Conservation (phyloP, 2,888 invertebrate genomes). For the Drosophila vallismaia region DNA sequence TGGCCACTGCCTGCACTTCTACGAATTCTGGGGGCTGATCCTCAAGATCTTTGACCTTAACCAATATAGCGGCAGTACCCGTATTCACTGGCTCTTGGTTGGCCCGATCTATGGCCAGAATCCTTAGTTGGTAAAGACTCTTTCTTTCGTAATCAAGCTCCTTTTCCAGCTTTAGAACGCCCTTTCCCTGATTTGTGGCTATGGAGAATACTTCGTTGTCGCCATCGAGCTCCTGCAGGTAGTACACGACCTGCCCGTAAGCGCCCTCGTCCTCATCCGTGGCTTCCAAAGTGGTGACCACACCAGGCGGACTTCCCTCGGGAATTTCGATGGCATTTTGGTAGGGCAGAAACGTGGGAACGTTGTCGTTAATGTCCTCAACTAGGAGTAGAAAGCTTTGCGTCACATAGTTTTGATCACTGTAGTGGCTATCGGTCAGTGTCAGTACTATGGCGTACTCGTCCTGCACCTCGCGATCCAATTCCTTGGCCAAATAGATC, state of each 20-base stretch:
- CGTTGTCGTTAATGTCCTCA: conserved; percentile 96
- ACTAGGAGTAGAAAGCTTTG: conserved; percentile 94
- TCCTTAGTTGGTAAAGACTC: conserved; percentile 92
- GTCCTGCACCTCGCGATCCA: conserved; percentile 95
- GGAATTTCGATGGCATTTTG: conserved; percentile 91
- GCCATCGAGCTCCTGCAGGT: conserved; percentile 92
- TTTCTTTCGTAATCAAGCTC: conserved; percentile 94
- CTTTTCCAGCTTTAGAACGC: conserved; percentile 90
- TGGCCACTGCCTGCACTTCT: conserved; percentile 92
- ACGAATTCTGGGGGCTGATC: conserved; percentile 97
- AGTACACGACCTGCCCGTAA: conserved; percentile 95
- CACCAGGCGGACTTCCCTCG: conserved; percentile 91
- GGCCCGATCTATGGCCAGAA: conserved; percentile 93
- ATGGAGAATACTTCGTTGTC: conserved; percentile 91
- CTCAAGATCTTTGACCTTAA: conserved; percentile 94
- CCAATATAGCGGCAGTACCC: conserved; percentile 93
- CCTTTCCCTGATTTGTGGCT: conserved; percentile 93
- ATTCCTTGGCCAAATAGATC: conserved; percentile 93
- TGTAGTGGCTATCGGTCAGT: conserved; percentile 93
- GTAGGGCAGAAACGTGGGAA: conserved; percentile 93
- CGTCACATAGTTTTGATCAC: conserved; percentile 94
- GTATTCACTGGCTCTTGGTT: conserved; percentile 93
- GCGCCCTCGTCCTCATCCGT: conserved; percentile 95
- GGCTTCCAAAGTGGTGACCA: conserved; percentile 92
- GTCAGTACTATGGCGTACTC: conserved; percentile 95